Evolutionary conservation across 2,113 vertebrate species (phyloP), one percentile per base, ranked within the genome.

Genomic region (Budorcas taxicolor): DNA sequence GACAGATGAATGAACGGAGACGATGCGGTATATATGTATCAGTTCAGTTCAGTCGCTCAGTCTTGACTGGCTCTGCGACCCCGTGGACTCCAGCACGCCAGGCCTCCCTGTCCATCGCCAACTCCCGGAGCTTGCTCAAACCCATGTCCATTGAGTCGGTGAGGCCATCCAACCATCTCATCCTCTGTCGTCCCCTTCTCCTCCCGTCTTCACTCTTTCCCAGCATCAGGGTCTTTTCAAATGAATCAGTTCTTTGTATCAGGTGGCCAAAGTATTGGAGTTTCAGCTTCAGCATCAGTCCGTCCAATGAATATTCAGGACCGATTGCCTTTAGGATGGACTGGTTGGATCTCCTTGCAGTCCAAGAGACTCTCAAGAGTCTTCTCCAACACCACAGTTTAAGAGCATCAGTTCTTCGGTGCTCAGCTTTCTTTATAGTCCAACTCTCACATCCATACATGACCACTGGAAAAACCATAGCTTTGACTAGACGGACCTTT

Each of bases 111-210:
- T 67, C 64, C 64, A n/a, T 21, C 7, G 4, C 64, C 64, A 36
- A 5, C 64, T n/a, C 33, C 62, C 0, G 0, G 33, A n/a, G 16
- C 2, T 0, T 0, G 2, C 64, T 10, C 64, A 36, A 19, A 67
- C 64, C n/a, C 16, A 36, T 3, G 64, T n/a, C 64, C 33, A 67
- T n/a, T 5, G 64, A 67, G 16, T n/a, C 8, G 0, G 16, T 19
- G 64, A 36, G 10, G 17, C 64, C 64, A 21, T 36, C 64, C 64
- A 36, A 21, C 64, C 17, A 67, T 67, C 64, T 67, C 33, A 36
- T 67, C 64, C 64, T 67, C 33, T 67, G 8, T 36, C 17, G 0
- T 16, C 33, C 33, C 33, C 33, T 36, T 10, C 7, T 67, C 62
- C 7, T 67, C 64, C 33, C 2, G 0, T 4, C 64, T 10, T 11